A percentile compares a stretch with the other conserved stretches of the same genome.
Conservation (phyloP, 1,140 invertebrate species). For the Drosophila seguyi region DNA sequence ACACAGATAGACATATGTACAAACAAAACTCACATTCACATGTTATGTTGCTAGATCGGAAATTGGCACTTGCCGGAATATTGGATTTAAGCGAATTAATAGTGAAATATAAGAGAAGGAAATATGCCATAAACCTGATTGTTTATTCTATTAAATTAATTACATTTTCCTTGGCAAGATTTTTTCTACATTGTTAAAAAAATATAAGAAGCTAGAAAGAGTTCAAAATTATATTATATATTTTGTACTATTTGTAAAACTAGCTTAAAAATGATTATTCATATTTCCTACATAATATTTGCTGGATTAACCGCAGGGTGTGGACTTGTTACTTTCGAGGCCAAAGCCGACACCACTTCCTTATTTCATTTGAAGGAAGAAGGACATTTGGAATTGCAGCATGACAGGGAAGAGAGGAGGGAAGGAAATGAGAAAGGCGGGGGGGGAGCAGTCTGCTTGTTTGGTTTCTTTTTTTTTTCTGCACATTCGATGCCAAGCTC, state of each 20-base stretch:
- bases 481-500: constrained; percentile 27
- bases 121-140: not conserved
- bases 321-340: constrained; percentile 8
- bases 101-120: not conserved
- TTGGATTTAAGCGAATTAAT: not conserved
- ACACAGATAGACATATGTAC: not conserved
- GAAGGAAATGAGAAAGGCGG: not conserved
- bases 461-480: not conserved
- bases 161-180: too few species aligned
- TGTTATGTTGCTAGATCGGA: not conserved
- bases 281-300: too few species aligned
- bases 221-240: too few species aligned
- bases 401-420: not conserved
- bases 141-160: not conserved
- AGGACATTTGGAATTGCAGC: constrained; percentile 9
- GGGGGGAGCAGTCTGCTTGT: not conserved
- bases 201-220: too few species aligned
- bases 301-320: too few species aligned
- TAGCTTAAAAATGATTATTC: not conserved
- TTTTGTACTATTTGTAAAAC: too few species aligned
- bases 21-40: not conserved
- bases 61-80: constrained; percentile 10
- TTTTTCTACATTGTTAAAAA: too few species aligned
- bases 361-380: constrained; percentile 5
- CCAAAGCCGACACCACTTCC: constrained; percentile 6